These are phyloP conservation scores for Crematogaster levior DNA, from an alignment of 2,888 invertebrate species.

Conservation along the genomic window DNA sequence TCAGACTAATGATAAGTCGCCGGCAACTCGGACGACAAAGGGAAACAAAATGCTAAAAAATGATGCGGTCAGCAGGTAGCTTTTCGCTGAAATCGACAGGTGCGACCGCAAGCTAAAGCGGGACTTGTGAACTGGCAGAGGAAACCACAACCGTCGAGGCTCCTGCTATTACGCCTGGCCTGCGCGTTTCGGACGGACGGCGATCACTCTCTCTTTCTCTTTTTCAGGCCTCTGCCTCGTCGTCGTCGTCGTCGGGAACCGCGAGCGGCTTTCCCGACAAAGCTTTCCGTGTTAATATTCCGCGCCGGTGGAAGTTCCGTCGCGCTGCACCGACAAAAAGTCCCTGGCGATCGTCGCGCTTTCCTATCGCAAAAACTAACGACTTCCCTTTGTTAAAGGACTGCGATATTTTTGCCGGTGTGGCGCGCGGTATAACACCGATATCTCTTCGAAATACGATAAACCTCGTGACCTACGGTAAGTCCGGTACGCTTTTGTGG, in stretches of 20 bases:
- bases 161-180: slow-evolving; percentile 33
- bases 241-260: slow-evolving; percentile 36
- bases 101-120: slow-evolving; percentile 76
- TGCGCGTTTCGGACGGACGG: slow-evolving; percentile 21
- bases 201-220: neutral
- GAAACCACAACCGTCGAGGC: slow-evolving; percentile 53
- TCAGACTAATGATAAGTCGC: neutral
- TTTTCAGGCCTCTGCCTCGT: slow-evolving; percentile 51
- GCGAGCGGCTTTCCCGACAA: slow-evolving; percentile 54
- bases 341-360: slow-evolving; percentile 27
- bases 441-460: slow-evolving; percentile 17
- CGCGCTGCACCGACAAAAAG: slow-evolving; percentile 39
- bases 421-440: neutral
- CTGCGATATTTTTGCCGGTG: slow-evolving; percentile 22
- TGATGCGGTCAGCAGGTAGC: slow-evolving; percentile 47
- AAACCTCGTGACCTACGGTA: slow-evolving; percentile 9
- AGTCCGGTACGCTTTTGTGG: neutral
- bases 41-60: slow-evolving; percentile 23
- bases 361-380: slow-evolving; percentile 37
- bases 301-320: slow-evolving; percentile 32
- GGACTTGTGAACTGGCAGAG: slow-evolving; percentile 42
- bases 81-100: slow-evolving; percentile 82
- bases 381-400: slow-evolving; percentile 20
- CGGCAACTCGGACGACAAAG: neutral
- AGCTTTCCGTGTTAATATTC: slow-evolving; percentile 54